These are phyloP conservation scores for Rhamphomyia laevipes DNA, from an alignment of 2,888 invertebrate genomes.

Conservation along the genomic window DNA sequence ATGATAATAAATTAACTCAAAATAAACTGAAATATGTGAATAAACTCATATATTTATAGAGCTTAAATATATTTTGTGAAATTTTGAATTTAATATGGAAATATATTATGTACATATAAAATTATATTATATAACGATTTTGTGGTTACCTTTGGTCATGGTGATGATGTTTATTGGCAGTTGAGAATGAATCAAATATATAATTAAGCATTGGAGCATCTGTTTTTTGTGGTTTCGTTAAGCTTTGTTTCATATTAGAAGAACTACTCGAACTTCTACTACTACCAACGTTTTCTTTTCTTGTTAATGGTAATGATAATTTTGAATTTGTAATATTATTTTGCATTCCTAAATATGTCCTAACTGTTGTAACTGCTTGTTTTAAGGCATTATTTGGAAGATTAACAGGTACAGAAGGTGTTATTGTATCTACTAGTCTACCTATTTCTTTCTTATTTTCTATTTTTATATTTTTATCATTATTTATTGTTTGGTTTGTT, in stretches of 20 bases:
- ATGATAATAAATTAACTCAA: no score
- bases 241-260: slow-evolving; percentile 29
- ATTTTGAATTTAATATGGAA: no score
- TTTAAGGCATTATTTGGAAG: slow-evolving; percentile 7
- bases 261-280: neutral
- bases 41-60: no score
- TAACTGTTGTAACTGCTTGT: slow-evolving; percentile 9
- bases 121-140: neutral
- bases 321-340: slow-evolving; percentile 14
- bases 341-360: slow-evolving; percentile 14
- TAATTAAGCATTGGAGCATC: slow-evolving; percentile 63
- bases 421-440: neutral
- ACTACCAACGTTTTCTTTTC: neutral
- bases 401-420: slow-evolving; percentile 4
- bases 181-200: slow-evolving; percentile 58
- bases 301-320: slow-evolving; percentile 24
- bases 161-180: slow-evolving; percentile 59
- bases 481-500: neutral
- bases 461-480: neutral
- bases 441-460: neutral
- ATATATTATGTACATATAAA: no score
- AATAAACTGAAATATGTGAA: no score
- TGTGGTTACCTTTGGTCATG: slow-evolving; percentile 46
- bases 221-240: slow-evolving; percentile 43
- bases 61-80: no score